Percentiles rank a stretch among this genome's conserved stretches.
Conservation (phyloP, 2,888 invertebrate genomes). For the Gastrophysa polygoni region DNA sequence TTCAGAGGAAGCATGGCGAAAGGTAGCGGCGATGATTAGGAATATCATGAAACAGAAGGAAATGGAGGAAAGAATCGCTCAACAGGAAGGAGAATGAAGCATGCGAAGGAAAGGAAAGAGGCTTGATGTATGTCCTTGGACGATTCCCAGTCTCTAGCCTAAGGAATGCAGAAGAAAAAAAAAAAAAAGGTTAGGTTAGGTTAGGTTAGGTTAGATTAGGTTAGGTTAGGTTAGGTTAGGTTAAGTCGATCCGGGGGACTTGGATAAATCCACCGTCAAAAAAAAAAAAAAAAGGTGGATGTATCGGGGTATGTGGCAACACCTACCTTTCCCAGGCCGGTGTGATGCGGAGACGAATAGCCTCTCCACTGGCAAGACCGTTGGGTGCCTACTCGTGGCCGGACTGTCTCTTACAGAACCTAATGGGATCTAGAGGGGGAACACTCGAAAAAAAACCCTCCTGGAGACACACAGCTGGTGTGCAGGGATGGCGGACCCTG, state of each 20-base stretch:
- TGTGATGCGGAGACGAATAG: too few relatives aligned
- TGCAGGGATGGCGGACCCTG: too few relatives aligned
- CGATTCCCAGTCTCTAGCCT: too few relatives aligned
- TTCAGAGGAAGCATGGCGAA: background rate
- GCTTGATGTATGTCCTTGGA: background rate
- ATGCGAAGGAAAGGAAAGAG: background rate
- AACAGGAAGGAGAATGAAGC: background rate
- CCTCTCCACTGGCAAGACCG: too few relatives aligned
- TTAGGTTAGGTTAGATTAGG: constrained; percentile 3
- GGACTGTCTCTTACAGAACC: too few relatives aligned
- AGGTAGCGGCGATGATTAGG: background rate
- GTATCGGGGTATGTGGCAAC: too few relatives aligned
- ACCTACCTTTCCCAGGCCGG: too few relatives aligned
- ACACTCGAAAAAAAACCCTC: too few relatives aligned
- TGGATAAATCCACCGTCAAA: background rate
- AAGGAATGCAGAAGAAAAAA: background rate
- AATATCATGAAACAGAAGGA: background rate
- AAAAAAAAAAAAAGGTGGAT: too few relatives aligned
- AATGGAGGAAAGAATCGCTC: background rate
- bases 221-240: constrained; percentile 4
- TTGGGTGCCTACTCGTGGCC: too few relatives aligned
- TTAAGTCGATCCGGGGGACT: background rate
- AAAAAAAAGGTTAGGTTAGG: background rate
- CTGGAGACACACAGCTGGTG: too few relatives aligned
- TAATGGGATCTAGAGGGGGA: too few relatives aligned